Conservation (phyloP, 1,140 invertebrate species). For the Trachelipus rathkii region DNA sequence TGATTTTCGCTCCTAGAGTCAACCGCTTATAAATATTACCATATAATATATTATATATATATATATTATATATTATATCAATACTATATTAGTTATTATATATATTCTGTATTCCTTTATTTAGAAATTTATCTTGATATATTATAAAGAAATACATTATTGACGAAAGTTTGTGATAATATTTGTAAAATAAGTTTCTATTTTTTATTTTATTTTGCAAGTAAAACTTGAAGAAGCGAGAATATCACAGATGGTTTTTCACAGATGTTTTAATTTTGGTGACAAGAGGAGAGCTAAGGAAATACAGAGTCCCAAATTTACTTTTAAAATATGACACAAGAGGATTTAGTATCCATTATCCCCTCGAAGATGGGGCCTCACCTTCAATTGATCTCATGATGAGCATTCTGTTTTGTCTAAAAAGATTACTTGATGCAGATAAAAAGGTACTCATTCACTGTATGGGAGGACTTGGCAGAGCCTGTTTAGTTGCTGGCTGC, state of each 20-base stretch:
- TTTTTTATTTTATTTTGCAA: slow-evolving; percentile 28
- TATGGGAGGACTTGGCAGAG: slow-evolving; percentile 39
- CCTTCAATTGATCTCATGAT: slow-evolving; percentile 38
- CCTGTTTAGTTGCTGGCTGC: slow-evolving; percentile 36
- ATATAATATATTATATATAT: too few relatives aligned
- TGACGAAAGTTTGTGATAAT: too few relatives aligned
- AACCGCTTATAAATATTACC: too few relatives aligned
- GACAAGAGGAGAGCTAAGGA: slow-evolving; percentile 35
- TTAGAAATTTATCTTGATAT: too few relatives aligned
- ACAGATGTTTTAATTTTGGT: slow-evolving; percentile 34
- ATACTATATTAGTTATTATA: too few relatives aligned
- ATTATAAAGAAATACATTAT: too few relatives aligned
- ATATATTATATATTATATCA: too few relatives aligned
- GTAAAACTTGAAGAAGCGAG: slow-evolving; percentile 29
- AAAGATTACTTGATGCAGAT: background rate
- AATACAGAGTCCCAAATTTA: slow-evolving; percentile 37
- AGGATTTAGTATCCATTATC: slow-evolving; percentile 29
- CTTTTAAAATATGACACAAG: slow-evolving; percentile 31
- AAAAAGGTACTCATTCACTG: slow-evolving; percentile 20
- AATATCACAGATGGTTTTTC: slow-evolving; percentile 35
- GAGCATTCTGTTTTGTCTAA: slow-evolving; percentile 22
- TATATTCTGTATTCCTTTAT: too few relatives aligned
- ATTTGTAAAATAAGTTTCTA: too few relatives aligned
- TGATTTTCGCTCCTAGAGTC: too few relatives aligned
- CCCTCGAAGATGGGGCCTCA: slow-evolving; percentile 30